phyloP scores from a whole-genome alignment of 1,140 invertebrate genomes.

The Caerostris extrusa region DNA sequence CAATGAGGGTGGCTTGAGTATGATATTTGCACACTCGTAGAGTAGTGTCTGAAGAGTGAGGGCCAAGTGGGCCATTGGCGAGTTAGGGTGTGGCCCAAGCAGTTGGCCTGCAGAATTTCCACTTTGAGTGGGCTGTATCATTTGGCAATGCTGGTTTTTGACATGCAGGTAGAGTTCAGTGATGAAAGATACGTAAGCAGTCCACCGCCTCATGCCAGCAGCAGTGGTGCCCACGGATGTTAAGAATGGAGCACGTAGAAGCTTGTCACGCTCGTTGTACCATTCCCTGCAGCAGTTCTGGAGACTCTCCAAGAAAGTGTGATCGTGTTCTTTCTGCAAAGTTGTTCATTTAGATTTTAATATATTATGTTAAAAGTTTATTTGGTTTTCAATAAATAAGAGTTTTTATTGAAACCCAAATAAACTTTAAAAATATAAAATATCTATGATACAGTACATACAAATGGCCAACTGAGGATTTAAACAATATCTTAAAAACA shows the following conservation, averaged over 20 bases:
- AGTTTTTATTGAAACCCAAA: no score
- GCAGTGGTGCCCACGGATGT: conserved; percentile 44
- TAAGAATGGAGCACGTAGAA: conserved; percentile 78
- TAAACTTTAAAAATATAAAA: no score
- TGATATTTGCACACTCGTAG: conserved; percentile 92
- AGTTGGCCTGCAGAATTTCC: conserved; percentile 71
- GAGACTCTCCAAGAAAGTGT: conserved; percentile 93
- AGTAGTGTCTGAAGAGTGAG: conserved; percentile 84
- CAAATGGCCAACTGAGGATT: no score
- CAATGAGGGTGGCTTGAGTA: conserved; percentile 88
- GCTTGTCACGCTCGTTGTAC: conserved; percentile 89
- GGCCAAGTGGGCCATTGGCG: conserved; percentile 86
- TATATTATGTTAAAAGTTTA: no score
- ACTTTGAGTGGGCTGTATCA: not conserved
- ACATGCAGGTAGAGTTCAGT: conserved; percentile 87
- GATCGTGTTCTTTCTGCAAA: conserved; percentile 88
- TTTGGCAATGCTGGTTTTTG: conserved; percentile 71
- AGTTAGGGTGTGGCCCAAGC: conserved; percentile 77
- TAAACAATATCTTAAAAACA: no score
- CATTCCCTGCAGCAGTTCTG: conserved; percentile 94
- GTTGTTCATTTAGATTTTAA: no score
- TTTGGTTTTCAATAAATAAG: no score
- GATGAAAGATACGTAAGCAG: conserved; percentile 92
- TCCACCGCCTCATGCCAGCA: conserved; percentile 84
- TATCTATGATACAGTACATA: no score